Base-by-base conservation (phyloP, 1,140 invertebrate species). In the Pseudomyrmex concolor region DNA sequence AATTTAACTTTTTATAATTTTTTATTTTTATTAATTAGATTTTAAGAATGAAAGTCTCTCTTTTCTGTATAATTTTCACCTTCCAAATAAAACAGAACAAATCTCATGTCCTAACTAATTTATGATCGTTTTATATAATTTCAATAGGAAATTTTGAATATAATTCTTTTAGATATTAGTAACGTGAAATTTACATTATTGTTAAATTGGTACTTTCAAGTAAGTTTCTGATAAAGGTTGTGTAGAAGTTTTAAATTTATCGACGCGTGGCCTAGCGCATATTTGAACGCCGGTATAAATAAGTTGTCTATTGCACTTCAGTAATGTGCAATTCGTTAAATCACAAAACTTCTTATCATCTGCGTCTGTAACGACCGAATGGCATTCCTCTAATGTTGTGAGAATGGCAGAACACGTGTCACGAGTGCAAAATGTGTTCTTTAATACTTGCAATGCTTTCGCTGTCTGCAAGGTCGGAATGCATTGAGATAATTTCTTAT, bases 341-440 rank as follows among this genome's bases (percentile, higher is more conserved):
- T 67, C 19, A 13, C n/a, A 50, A 67, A 17, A 50, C 10, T 25
- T 5, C 50, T 51, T 17, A 4, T 67, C 13, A 1, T 25, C n/a
- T 22, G 12, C 22, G 17, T 7, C 22, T 1, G 50, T 17, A 8
- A 45, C 19, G 19, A 22, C 17, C 9, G 43, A 15, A 55, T 25
- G 15, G 57, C 13, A 5, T 17, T n/a, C 13, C 0, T 34, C 63
- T 1, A 54, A 54, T 19, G 10, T 60, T 10, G 19, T 9, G 0
- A 50, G 12, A 7, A 62, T 50, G 5, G 50, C 45, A 17, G 54
- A 2, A 25, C 86, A 90, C 8, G 45, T 89, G 12, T 89, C 82
- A 12, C 50, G 86, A 19, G 34, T 86, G 50, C 88, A 90, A 71
- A 89, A 90, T 3, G 88, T 85, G 51, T 73, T 72, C 50, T 89